Conservation (phyloP, 2,888 invertebrate species). For the Andricus curvator region DNA sequence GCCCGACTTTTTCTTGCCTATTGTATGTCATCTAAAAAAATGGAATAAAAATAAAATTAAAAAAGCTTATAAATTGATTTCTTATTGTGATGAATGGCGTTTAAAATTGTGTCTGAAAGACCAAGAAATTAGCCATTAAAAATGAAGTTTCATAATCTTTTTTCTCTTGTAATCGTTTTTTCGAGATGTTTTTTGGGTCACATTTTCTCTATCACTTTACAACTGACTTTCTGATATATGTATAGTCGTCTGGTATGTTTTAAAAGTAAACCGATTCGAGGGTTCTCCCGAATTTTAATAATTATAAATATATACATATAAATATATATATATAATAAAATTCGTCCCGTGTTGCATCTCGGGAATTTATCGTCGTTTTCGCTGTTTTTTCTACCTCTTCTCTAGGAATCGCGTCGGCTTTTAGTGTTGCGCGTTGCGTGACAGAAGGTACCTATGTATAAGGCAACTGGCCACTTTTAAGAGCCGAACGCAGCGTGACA, state of each 20-base stretch:
- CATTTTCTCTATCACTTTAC: slow-evolving; percentile 39
- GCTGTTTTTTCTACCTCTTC: slow-evolving; percentile 75
- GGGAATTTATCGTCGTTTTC: slow-evolving; percentile 71
- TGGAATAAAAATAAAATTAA: slow-evolving; percentile 30
- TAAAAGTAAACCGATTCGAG: slow-evolving; percentile 53
- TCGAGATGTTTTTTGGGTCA: slow-evolving; percentile 27
- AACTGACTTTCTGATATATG: slow-evolving; percentile 36
- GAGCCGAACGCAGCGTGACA: slow-evolving; percentile 57
- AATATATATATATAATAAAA: slow-evolving; percentile 58
- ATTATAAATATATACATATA: slow-evolving; percentile 59
- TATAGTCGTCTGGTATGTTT: slow-evolving; percentile 52
- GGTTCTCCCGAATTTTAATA: slow-evolving; percentile 60
- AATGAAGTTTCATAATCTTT: slow-evolving; percentile 25
- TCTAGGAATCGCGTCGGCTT: slow-evolving; percentile 68
- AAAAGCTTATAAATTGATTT: slow-evolving; percentile 4
- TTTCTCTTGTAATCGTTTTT: slow-evolving; percentile 11
- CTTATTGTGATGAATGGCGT: slow-evolving; percentile 7
- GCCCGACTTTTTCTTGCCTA: background rate
- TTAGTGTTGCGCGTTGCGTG: slow-evolving; percentile 55
- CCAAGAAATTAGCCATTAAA: background rate
- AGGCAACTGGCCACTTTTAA: slow-evolving; percentile 53
- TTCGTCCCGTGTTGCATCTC: slow-evolving; percentile 61
- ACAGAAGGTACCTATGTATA: slow-evolving; percentile 46
- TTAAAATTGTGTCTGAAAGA: background rate
- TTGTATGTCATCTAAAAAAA: slow-evolving; percentile 40